A percentile compares a stretch with the other conserved stretches of the same genome.
Conservation (phyloP, 1,140 invertebrate species). For the Diploscapter pachys region DNA sequence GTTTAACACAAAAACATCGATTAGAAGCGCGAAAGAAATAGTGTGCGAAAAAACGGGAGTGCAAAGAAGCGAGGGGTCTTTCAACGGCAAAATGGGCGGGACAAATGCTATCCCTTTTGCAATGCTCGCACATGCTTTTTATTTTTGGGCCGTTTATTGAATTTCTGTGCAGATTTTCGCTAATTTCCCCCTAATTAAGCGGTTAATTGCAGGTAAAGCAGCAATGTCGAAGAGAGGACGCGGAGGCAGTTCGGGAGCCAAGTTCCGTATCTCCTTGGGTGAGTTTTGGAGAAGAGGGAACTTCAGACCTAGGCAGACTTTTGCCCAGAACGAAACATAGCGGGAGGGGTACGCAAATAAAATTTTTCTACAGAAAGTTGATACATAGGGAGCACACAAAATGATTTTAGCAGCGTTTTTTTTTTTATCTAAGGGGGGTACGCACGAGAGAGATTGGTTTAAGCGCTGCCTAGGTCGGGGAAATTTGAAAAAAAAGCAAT, state of each 20-base stretch:
- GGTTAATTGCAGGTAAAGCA: constrained; percentile 39
- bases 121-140: neutral
- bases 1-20: neutral
- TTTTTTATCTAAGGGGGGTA: no score
- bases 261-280: constrained; percentile 91
- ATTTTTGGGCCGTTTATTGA: neutral
- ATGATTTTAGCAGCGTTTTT: no score
- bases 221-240: constrained; percentile 76
- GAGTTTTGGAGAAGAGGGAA: no score
- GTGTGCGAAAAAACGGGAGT: neutral
- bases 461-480: no score
- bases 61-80: neutral
- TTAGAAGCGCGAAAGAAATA: neutral
- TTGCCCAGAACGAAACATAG: no score
- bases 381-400: no score
- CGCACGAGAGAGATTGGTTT: no score
- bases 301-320: no score
- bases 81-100: neutral
- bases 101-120: neutral
- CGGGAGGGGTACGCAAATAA: no score
- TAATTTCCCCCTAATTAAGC: neutral
- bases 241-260: constrained; percentile 98
- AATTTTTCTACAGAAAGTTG: no score
- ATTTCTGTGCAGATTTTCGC: no score
- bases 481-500: no score